Evolutionary conservation across 2,888 invertebrate species (phyloP).

Genomic region (Lycia hirtaria): DNA sequence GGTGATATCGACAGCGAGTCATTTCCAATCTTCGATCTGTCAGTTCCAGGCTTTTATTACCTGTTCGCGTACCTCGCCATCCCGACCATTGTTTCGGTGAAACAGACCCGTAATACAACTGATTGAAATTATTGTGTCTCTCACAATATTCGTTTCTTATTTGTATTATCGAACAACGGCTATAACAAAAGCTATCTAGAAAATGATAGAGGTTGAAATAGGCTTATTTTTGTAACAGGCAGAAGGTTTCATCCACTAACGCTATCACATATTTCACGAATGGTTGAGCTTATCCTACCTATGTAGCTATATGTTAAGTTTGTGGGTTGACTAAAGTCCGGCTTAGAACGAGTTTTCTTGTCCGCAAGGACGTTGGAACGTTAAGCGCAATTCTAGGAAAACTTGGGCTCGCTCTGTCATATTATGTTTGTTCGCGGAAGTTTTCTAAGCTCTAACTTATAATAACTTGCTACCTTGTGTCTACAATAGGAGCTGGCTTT

Average conservation of each 20-base stretch:
- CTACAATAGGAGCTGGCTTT: constrained; percentile 32
- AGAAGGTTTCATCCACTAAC: constrained; percentile 26
- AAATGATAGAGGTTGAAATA: neutral
- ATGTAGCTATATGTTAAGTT: constrained; percentile 36
- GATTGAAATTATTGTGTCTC: constrained; percentile 32
- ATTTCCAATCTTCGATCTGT: constrained; percentile 44
- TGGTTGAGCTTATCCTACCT: constrained; percentile 36
- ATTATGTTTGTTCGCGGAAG: constrained; percentile 42
- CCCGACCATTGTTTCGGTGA: constrained; percentile 32
- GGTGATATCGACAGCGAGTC: constrained; percentile 36
- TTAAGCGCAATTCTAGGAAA: constrained; percentile 38
- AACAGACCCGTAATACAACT: constrained; percentile 29
- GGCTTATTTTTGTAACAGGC: constrained; percentile 10
- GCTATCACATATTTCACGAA: constrained; percentile 37
- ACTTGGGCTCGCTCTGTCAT: constrained; percentile 40
- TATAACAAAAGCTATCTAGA: constrained; percentile 6
- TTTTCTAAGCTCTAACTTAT: constrained; percentile 44
- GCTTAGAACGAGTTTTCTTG: constrained; percentile 43
- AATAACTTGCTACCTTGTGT: constrained; percentile 41
- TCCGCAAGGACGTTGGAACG: constrained; percentile 33
- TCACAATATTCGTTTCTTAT: constrained; percentile 24
- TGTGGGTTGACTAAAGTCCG: constrained; percentile 39
- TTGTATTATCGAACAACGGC: constrained; percentile 14
- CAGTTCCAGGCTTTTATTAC: constrained; percentile 41
- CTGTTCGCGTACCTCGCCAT: constrained; percentile 34